These are phyloP conservation scores for Elachura formosa DNA, from an alignment of 2,113 vertebrate species.

Conservation along the genomic window DNA sequence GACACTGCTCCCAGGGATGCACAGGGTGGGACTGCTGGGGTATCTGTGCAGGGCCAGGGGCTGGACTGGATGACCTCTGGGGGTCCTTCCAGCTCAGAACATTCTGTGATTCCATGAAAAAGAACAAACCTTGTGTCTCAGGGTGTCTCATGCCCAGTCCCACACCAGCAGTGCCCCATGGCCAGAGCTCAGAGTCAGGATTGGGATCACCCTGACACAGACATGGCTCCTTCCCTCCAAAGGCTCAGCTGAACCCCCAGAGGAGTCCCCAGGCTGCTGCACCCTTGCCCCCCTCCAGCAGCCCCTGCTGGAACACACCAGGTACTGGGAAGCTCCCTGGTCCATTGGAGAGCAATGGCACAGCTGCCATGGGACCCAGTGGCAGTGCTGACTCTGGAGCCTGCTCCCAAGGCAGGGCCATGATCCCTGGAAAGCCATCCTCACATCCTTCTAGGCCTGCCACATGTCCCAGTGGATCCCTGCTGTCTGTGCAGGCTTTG, in stretches of 20 bases:
- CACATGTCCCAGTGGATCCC: background rate
- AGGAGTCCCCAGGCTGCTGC: background rate
- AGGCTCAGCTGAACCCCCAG: background rate
- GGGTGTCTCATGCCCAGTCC: background rate
- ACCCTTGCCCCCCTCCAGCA: background rate
- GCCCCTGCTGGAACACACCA: background rate
- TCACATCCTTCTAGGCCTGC: background rate
- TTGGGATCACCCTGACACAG: fast-evolving
- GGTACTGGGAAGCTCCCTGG: background rate
- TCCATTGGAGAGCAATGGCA: background rate
- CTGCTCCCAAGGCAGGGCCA: background rate
- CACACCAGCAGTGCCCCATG: background rate
- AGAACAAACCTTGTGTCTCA: background rate
- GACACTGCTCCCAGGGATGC: background rate
- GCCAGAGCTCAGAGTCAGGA: background rate
- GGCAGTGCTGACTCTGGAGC: background rate
- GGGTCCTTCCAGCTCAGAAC: background rate
- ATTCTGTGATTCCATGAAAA: too few species aligned
- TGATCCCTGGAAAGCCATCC: background rate
- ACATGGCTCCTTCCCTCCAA: fast-evolving
- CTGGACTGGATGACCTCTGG: background rate
- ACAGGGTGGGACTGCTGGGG: background rate
- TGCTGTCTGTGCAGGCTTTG: background rate
- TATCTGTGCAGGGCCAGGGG: background rate
- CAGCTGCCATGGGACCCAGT: background rate